Evolutionary conservation across 2,113 vertebrate genomes (phyloP), one percentile per base, ranked within the genome.

Genomic region (Recurvirostra avosetta): DNA sequence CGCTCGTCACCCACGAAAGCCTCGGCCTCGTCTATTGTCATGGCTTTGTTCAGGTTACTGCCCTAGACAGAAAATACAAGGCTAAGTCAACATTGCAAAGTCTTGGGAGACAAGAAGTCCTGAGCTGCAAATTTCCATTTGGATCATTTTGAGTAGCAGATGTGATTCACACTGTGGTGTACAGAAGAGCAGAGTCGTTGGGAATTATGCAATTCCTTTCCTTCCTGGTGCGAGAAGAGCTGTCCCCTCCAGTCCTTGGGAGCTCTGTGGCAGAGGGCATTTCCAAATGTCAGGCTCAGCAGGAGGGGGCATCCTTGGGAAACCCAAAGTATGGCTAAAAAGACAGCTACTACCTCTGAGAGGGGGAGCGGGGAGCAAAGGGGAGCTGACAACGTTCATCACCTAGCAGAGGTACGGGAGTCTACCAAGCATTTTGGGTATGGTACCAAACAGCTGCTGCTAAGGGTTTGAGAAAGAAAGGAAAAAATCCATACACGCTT

Each of bases 41-140:
- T 99, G 7, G 99, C 99, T 96, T 98, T 99, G 97, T 98, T 96
- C 96, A 99, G 98, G 47, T 99, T 99, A 86, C 96, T 98, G 73
- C 99, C 99, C 99, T 99, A 94, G 19, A 96, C 36, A 96, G 88
- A 92, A 96, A 82, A 95, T 36, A 92, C 18, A 92, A 94, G 49
- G 56, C 45, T 73, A 70, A 68, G 49, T 79, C 71, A 96, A 86
- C 67, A 92, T 45, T 0, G 0, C 52, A 70, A 85, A 92, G n/a
- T 78, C 53, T 58, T n/a, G 34, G 36, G 32, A 72, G 12, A 68
- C 30, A 78, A 67, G 52, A 90, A 70, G 53, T 68, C 49, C 49
- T 50, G 49, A 50, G 49, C 49, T 50, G 49, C 45, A 91, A 13
- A 22, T 29, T 85, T 62, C 52, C 32, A 47, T 47, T 73, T 65